A percentile compares a stretch with the other conserved stretches of the same genome.
phyloP scores from a whole-genome alignment of 2,888 invertebrate genomes.

The Rotaria magnacalcarata region DNA sequence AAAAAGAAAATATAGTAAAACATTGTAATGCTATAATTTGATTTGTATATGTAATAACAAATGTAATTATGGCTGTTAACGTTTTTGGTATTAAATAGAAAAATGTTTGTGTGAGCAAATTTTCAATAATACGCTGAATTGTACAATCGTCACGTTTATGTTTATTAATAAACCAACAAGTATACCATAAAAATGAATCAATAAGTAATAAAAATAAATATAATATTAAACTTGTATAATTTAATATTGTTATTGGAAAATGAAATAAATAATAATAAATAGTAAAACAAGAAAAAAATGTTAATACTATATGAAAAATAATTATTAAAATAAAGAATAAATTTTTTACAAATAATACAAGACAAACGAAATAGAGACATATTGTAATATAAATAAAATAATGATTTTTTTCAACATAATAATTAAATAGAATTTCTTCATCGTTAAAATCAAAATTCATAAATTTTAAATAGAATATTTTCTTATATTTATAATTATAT shows the following conservation, averaged over 20 bases:
- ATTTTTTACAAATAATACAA: constrained; percentile 27
- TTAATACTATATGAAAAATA: background rate
- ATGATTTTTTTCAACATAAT: background rate
- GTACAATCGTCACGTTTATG: constrained; percentile 30
- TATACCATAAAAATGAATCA: constrained; percentile 15
- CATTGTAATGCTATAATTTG: constrained; percentile 38
- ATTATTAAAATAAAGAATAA: background rate
- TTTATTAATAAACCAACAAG: constrained; percentile 13
- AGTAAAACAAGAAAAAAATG: background rate
- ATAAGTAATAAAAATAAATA: constrained; percentile 24
- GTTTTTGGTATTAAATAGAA: constrained; percentile 39
- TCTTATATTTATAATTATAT: background rate
- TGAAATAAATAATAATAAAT: constrained; percentile 18
- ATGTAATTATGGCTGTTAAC: constrained; percentile 30
- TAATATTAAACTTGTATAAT: constrained; percentile 35
- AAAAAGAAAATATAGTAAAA: background rate
- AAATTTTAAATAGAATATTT: background rate
- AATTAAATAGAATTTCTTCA: background rate
- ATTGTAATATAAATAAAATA: background rate
- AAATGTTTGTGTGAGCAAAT: constrained; percentile 41
- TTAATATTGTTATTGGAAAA: constrained; percentile 30
- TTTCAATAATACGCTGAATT: constrained; percentile 36
- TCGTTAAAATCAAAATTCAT: background rate
- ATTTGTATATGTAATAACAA: constrained; percentile 42
- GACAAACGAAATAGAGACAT: background rate